Base-by-base conservation (phyloP, 2,797 vertebrate species). In the Neosalanx taihuensis region DNA sequence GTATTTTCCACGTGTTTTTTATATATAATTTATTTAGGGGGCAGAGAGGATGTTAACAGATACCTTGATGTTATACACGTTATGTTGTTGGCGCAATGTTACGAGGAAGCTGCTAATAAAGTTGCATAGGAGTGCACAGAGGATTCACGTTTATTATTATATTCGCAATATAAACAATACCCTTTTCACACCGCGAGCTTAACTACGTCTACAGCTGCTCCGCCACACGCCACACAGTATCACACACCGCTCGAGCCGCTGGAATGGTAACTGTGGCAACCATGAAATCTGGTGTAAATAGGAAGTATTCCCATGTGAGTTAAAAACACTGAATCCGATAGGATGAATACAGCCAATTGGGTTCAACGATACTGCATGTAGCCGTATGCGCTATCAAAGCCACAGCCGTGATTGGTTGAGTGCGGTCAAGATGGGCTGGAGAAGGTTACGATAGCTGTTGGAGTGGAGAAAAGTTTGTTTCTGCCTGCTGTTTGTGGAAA, bases 401-500 rank as follows among this genome's bases (percentile, higher is more conserved):
- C 13, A 69, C 33, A n/a, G 9, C 23, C 1, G 0, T 73, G 3
- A 85, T 88, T 89, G 85, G 85, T 65, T 65, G 0, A 33, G 72
- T 10, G 3, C 1, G 0, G 1, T 41, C 41, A 1, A 62, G 0
- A 6, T 67, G 69, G 90, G 88, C 23, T 75, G 86, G 86, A 70
- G 73, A 3, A 69, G 69, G 23, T 4, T 15, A 33, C 12, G 13
- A 31, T 33, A 17, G 46, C 23, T 26, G 64, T 46, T 15, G 6
- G n/a, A 51, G 23, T 3, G 73, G n/a, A 74, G 66, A 84, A 89
- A 89, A 90, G 79, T 88, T 89, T 90, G 79, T 85, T 37, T 4
- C 1, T 20, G 3, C 20, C n/a, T 6, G n/a, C 9, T 5, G 3
- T 26, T 17, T 1, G 2, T 56, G 51, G 51, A 17, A 56, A 56